Evolutionary conservation across 2,888 invertebrate species (phyloP).

Genomic region (Yponomeuta cagnagella): DNA sequence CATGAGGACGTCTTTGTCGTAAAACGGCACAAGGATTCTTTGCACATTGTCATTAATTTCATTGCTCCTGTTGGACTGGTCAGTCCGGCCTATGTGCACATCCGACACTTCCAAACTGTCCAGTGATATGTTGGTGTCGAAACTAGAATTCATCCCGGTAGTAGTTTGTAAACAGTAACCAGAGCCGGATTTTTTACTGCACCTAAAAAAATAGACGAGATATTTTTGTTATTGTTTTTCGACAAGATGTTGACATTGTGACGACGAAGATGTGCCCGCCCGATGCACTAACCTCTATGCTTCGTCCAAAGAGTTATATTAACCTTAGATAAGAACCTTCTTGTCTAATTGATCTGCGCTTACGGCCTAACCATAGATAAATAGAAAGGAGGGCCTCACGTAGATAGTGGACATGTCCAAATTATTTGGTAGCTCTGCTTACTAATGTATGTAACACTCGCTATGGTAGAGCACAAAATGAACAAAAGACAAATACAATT

Average conservation of each 20-base stretch:
- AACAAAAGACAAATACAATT: not conserved
- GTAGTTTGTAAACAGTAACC: not conserved
- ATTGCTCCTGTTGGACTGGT: slow-evolving; percentile 17
- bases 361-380: too few relatives aligned
- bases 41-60: slow-evolving; percentile 46
- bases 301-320: too few relatives aligned
- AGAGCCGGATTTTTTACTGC: not conserved
- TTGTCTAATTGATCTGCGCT: too few relatives aligned
- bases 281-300: too few relatives aligned
- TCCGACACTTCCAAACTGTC: slow-evolving; percentile 56
- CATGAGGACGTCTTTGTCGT: slow-evolving; percentile 64
- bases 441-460: too few relatives aligned
- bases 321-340: too few relatives aligned
- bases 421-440: too few relatives aligned
- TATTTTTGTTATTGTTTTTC: not conserved
- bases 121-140: slow-evolving; percentile 50
- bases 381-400: too few relatives aligned
- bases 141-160: slow-evolving; percentile 29
- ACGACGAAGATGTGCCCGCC: too few relatives aligned
- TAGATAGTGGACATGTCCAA: too few relatives aligned
- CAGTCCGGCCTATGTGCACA: slow-evolving; percentile 33
- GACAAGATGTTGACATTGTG: not conserved
- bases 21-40: slow-evolving; percentile 65
- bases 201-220: not conserved
- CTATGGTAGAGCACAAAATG: too few relatives aligned